Conservation (phyloP, 2,888 invertebrate species). For the Tetheella fluctuosa region DNA sequence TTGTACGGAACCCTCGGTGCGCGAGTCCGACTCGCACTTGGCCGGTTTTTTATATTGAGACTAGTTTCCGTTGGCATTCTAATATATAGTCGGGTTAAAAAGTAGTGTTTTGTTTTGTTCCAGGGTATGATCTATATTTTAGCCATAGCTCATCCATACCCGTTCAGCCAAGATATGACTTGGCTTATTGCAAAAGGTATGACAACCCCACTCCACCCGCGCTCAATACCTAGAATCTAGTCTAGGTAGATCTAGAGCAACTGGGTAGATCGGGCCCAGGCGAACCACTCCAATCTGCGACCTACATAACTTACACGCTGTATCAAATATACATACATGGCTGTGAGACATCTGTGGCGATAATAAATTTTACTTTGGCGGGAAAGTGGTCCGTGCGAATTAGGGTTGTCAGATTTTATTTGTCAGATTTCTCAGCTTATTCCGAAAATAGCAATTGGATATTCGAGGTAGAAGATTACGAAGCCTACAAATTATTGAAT, state of each 20-base stretch:
- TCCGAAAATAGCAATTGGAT: neutral
- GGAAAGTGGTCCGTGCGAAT: neutral
- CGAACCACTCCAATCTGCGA: slow-evolving; percentile 8
- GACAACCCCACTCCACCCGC: neutral
- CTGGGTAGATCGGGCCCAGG: slow-evolving; percentile 4
- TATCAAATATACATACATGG: neutral
- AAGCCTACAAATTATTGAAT: too few relatives aligned
- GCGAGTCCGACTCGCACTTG: too few relatives aligned
- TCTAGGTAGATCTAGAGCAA: slow-evolving; percentile 1
- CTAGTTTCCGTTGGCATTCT: too few relatives aligned
- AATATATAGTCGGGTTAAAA: too few relatives aligned
- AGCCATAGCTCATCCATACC: too few relatives aligned
- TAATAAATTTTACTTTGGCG: slow-evolving; percentile 6
- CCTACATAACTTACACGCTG: neutral
- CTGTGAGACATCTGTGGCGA: slow-evolving; percentile 1
- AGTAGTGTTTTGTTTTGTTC: too few relatives aligned
- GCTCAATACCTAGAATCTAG: neutral
- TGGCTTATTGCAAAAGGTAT: neutral
- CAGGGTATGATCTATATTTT: too few relatives aligned
- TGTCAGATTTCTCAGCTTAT: neutral
- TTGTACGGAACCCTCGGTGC: too few relatives aligned
- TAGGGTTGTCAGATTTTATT: slow-evolving; percentile 1
- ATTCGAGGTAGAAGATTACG: too few relatives aligned
- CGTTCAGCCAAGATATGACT: too few relatives aligned
- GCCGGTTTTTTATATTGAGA: too few relatives aligned